Evolutionary conservation across 1,140 invertebrate species (phyloP).

Genomic region (Brevipalpus yothersi): DNA sequence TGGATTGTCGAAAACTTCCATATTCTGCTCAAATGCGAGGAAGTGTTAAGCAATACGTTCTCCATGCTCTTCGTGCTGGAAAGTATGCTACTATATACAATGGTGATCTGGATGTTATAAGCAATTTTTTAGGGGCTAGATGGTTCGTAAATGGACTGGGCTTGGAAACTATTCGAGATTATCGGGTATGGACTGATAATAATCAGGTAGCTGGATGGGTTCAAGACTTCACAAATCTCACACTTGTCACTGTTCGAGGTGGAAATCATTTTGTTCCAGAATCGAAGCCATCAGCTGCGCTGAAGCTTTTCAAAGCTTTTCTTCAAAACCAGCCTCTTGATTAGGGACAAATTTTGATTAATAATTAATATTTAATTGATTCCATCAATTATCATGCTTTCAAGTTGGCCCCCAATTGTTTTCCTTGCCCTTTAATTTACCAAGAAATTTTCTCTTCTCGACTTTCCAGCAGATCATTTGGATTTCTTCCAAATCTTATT

Average conservation of each 20-base stretch:
- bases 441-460: too few relatives aligned
- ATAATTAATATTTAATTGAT: too few relatives aligned
- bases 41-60: slow-evolving; percentile 17
- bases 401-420: too few relatives aligned
- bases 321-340: too few relatives aligned
- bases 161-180: slow-evolving; percentile 12
- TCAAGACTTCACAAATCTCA: slow-evolving; percentile 19
- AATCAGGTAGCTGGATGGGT: slow-evolving; percentile 22
- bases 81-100: slow-evolving; percentile 27
- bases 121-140: slow-evolving; percentile 28
- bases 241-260: slow-evolving; percentile 22
- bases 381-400: too few relatives aligned
- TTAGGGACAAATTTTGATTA: too few relatives aligned
- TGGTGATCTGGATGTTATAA: slow-evolving; percentile 31
- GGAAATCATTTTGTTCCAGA: slow-evolving; percentile 31
- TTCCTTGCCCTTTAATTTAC: too few relatives aligned
- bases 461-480: too few relatives aligned
- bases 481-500: too few relatives aligned
- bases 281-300: slow-evolving; percentile 24
- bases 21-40: slow-evolving; percentile 16
- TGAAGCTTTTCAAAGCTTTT: slow-evolving; percentile 5
- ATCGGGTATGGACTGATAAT: slow-evolving; percentile 13
- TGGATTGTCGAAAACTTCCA: neutral
- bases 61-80: slow-evolving; percentile 13
- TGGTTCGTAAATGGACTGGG: slow-evolving; percentile 24